Base-by-base conservation (phyloP, 2,797 vertebrate genomes). In the Malurus splendens region DNA sequence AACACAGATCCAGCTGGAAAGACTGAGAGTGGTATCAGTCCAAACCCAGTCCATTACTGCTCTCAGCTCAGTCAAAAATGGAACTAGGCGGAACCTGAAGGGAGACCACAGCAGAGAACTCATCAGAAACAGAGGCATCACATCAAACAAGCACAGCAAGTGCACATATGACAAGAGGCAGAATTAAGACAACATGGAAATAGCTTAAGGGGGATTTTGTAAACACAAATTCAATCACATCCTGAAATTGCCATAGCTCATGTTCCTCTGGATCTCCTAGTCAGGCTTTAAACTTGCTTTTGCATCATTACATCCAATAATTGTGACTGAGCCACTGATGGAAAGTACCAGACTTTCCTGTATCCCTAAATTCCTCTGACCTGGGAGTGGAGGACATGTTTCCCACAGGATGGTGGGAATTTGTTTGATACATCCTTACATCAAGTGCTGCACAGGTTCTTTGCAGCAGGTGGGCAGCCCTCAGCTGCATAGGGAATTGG, bases 11-110 rank as follows among this genome's bases (percentile, higher is more conserved):
- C 99, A 99, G 96, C 99, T 99, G 96, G 99, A 99, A 94, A 99
- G 97, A 92, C 99, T 99, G 94, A 99, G 97, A 3, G 99, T 99
- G 15, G 99, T 99, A 92, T 99, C 99, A 10, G 99, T 99, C 99
- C 99, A 99, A 83, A 99, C 99, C 99, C 99, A 99, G 97, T 99
- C 99, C 99, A 99, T 99, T 93, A 99, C 99, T 2, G 99, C 99
- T 71, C 99, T 98, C 94, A 99, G 96, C 96, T 99, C 99, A 0
- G 98, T 99, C 96, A 99, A 96, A 95, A 99, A 99, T 0, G 99
- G 99, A 67, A 99, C 98, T 52, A 99, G 94, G 32, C 99, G 99
- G 96, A 99, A 99, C 94, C 99, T 99, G 95, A 74, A 74, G 42
- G 60, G 72, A 92, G 45, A 80, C 9, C 54, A 93, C 9, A 90